These are phyloP conservation scores for Carterocephalus palaemon DNA, from an alignment of 2,888 invertebrate genomes.

Conservation along the genomic window DNA sequence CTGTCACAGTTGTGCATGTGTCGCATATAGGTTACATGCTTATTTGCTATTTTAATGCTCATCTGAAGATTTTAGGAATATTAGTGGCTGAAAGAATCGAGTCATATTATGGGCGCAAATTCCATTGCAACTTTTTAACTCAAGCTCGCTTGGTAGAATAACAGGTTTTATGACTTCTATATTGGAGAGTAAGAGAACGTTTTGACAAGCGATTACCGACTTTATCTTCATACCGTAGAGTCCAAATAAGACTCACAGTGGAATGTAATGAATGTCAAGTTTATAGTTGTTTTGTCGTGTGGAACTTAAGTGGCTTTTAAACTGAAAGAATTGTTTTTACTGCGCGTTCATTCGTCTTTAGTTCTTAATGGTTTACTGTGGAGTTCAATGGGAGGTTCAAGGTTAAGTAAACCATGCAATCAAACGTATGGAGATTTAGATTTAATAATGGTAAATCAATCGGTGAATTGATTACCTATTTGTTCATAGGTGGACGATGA, in stretches of 20 bases:
- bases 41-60: no score
- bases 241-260: not conserved
- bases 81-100: no score
- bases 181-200: not conserved
- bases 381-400: not conserved
- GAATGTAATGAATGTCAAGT: not conserved
- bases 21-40: no score
- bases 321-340: slow-evolving; percentile 4
- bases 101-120: not conserved
- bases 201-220: not conserved
- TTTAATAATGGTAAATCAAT: no score
- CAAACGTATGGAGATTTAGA: no score
- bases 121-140: not conserved
- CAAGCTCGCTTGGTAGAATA: not conserved
- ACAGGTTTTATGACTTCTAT: not conserved
- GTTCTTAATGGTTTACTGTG: slow-evolving; percentile 8
- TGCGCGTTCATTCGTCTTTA: slow-evolving; percentile 1
- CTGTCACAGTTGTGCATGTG: no score
- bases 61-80: no score
- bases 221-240: not conserved
- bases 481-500: no score
- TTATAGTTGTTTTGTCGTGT: slow-evolving; percentile 14
- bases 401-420: not conserved
- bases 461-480: no score
- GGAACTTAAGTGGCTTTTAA: slow-evolving; percentile 18